Evolutionary conservation across 2,113 vertebrate genomes (phyloP).

Genomic region (Clarias batrachus): DNA sequence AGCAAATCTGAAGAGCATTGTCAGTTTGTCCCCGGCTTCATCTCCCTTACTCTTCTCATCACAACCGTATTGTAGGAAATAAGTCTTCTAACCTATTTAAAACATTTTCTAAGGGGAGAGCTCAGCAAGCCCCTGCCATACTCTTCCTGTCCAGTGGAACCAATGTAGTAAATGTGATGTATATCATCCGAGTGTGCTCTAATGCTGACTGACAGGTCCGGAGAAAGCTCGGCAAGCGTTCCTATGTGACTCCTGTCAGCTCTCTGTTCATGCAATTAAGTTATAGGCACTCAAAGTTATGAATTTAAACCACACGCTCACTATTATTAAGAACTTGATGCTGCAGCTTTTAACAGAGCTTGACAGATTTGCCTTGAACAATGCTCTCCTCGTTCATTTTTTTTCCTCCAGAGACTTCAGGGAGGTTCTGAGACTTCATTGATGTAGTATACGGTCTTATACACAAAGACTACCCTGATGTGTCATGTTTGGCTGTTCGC

Average conservation of each 20-base stretch:
- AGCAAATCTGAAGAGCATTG: not conserved
- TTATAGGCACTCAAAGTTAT: constrained; percentile 18
- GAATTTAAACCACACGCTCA: constrained; percentile 4
- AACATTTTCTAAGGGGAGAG: not conserved
- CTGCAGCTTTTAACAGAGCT: not conserved
- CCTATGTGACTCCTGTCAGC: constrained; percentile 24
- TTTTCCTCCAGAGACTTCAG: not conserved
- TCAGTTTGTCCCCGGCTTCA: not conserved
- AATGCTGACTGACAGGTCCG: constrained; percentile 31
- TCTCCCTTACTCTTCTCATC: not conserved
- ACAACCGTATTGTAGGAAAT: not conserved
- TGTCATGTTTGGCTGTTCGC: not conserved
- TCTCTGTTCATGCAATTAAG: constrained; percentile 27
- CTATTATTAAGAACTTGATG: constrained; percentile 30
- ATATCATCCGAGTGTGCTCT: not conserved
- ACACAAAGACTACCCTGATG: not conserved
- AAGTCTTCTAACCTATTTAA: not conserved
- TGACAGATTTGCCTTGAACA: constrained; percentile 11
- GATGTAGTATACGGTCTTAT: not conserved
- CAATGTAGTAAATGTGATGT: constrained; percentile 23
- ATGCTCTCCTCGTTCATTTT: not conserved
- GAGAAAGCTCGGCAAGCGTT: not conserved
- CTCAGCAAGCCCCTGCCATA: not conserved
- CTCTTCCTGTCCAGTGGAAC: not conserved
- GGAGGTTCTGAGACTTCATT: not conserved